Evolutionary conservation across 2,888 invertebrate species (phyloP), one percentile per base, ranked within the genome.

Genomic region (Trissonchulus sp.): DNA sequence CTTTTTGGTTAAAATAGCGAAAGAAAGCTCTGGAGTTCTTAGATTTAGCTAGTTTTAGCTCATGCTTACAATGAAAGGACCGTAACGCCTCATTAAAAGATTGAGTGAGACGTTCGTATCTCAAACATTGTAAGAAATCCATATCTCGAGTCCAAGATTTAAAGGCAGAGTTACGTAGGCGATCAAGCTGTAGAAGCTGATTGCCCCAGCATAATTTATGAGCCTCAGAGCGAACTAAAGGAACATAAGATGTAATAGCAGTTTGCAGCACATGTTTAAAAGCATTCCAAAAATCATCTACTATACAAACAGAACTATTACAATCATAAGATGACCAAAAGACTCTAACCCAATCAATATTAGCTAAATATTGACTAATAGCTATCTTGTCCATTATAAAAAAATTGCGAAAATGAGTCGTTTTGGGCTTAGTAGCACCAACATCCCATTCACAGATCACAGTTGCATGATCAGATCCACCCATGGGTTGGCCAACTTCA

Each of bases 401-500:
- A n/a, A n/a, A n/a, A n/a, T n/a, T n/a, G n/a, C n/a, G n/a, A n/a
- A n/a, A n/a, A n/a, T n/a, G n/a, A n/a, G n/a, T n/a, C n/a, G n/a
- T n/a, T n/a, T n/a, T n/a, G n/a, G n/a, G n/a, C n/a, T n/a, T n/a
- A n/a, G 60, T 18, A n/a, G n/a, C 18, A n/a, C 18, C 18, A 60
- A 60, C 60, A 60, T 60, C n/a, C n/a, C 18, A 18, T 60, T 60
- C n/a, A n/a, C 18, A 60, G n/a, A 18, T 18, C 18, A 60, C n/a
- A 60, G 60, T 60, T 18, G 60, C 60, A 60, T 60, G 60, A 60
- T 60, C 60, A 60, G 60, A 60, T 60, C 18, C 18, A 60, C 60
- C 60, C 60, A 60, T n/a, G 18, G 60, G 60, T 18, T 18, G 18
- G 18, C 18, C 18, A 18, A 60, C 60, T n/a, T 60, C 60, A 60